Conservation (phyloP, 2,797 vertebrate species). For the Falco columbarius region DNA sequence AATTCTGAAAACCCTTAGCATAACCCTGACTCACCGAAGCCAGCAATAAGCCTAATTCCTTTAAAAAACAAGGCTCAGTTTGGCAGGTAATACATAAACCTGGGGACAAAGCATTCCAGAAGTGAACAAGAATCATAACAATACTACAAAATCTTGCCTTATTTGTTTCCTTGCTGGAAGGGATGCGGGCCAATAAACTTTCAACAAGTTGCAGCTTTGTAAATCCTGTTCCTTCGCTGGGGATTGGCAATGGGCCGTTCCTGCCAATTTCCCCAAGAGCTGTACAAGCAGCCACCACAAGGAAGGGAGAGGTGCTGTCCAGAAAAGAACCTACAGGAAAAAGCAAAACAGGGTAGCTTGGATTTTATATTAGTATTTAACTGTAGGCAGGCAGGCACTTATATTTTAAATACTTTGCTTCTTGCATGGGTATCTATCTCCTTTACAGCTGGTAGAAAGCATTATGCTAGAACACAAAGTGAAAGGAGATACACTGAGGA, state of each 20-base stretch:
- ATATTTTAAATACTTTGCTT: neutral
- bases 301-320: conserved; percentile 85
- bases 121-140: neutral
- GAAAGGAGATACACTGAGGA: neutral
- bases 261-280: conserved; percentile 96
- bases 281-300: conserved; percentile 90
- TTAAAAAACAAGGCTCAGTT: neutral
- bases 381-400: neutral
- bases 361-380: neutral
- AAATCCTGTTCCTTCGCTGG: conserved; percentile 88
- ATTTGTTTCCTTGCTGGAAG: conserved; percentile 93
- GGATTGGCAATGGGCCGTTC: conserved; percentile 89
- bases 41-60: neutral
- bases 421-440: neutral
- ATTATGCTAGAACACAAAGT: neutral
- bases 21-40: neutral
- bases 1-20: neutral
- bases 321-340: conserved; percentile 88
- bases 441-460: neutral
- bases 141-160: conserved; percentile 81
- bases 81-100: neutral
- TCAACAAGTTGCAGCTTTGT: conserved; percentile 91
- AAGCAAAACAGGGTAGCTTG: neutral
- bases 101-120: neutral
- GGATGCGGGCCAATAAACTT: conserved; percentile 90